A percentile compares a stretch with the other conserved stretches of the same genome.
Evolutionary conservation across 2,888 invertebrate species (phyloP).

Genomic region (Torymus auratus): DNA sequence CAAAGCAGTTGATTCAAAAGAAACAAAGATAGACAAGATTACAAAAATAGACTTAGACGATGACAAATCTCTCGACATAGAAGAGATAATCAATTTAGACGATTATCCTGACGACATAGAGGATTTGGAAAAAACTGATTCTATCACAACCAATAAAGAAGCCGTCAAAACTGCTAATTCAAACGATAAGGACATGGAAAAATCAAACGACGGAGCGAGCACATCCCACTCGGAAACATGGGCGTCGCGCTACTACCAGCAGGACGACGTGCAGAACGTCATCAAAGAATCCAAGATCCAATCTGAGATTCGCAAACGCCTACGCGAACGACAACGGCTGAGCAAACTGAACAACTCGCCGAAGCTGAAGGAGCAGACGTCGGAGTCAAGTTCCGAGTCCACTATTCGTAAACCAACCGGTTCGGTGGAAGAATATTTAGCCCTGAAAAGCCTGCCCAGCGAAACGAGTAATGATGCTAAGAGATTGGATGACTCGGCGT

Average conservation of each 20-base stretch:
- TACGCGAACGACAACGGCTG: conserved; percentile 73
- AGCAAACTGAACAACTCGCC: conserved; percentile 70
- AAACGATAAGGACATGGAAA: conserved; percentile 46
- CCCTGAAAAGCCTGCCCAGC: conserved; percentile 65
- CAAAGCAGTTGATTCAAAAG: conserved; percentile 26
- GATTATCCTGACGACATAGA: conserved; percentile 75
- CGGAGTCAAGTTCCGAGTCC: conserved; percentile 35
- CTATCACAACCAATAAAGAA: conserved; percentile 39
- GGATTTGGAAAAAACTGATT: conserved; percentile 65
- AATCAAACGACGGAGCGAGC: neutral
- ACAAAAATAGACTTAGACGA: conserved; percentile 59
- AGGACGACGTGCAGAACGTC: conserved; percentile 74
- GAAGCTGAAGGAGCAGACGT: conserved; percentile 55
- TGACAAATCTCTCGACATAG: conserved; percentile 68
- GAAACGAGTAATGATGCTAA: neutral
- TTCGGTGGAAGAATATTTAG: conserved; percentile 74
- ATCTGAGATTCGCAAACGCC: conserved; percentile 74
- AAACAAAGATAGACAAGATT: conserved; percentile 43
- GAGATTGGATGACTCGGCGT: too few species aligned
- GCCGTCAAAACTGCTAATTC: conserved; percentile 5
- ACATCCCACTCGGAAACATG: conserved; percentile 69
- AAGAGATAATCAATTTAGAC: conserved; percentile 74
- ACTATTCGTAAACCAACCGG: conserved; percentile 67
- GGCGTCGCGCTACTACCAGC: conserved; percentile 75
- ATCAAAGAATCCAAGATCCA: conserved; percentile 76